Conservation (phyloP, 2,113 vertebrate genomes). For the Grus americana region DNA sequence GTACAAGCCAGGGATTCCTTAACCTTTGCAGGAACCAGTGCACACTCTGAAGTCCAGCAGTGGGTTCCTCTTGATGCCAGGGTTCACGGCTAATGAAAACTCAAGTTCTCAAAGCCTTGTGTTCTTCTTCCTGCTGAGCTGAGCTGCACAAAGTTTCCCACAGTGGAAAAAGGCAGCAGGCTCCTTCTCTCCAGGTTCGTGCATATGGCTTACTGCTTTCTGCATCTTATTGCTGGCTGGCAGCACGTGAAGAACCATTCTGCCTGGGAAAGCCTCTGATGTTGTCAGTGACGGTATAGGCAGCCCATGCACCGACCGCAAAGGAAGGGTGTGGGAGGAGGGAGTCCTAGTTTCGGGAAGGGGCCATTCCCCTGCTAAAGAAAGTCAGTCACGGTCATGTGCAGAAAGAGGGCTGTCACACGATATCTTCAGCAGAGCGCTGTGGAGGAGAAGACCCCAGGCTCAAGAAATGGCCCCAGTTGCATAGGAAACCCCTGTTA, state of each 20-base stretch:
- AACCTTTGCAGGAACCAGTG: neutral
- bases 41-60: neutral
- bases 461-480: constrained; percentile 91
- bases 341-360: neutral
- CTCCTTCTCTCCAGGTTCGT: neutral
- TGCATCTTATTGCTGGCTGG: neutral
- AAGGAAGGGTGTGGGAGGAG: neutral
- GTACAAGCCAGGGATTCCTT: neutral
- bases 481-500: constrained; percentile 83
- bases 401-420: constrained; percentile 71
- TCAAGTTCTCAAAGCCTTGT: neutral
- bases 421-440: constrained; percentile 77
- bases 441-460: constrained; percentile 64
- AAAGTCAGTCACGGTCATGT: neutral
- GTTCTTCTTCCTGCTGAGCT: neutral
- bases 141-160: neutral
- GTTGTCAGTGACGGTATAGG: neutral
- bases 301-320: neutral
- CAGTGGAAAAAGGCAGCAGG: neutral
- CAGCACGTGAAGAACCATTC: neutral
- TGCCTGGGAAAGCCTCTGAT: constrained; percentile 8
- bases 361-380: neutral
- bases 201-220: constrained; percentile 48
- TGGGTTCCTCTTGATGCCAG: neutral
- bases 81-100: neutral